Evolutionary conservation across 2,113 vertebrate species (phyloP).

Genomic region (Pithys albifrons): DNA sequence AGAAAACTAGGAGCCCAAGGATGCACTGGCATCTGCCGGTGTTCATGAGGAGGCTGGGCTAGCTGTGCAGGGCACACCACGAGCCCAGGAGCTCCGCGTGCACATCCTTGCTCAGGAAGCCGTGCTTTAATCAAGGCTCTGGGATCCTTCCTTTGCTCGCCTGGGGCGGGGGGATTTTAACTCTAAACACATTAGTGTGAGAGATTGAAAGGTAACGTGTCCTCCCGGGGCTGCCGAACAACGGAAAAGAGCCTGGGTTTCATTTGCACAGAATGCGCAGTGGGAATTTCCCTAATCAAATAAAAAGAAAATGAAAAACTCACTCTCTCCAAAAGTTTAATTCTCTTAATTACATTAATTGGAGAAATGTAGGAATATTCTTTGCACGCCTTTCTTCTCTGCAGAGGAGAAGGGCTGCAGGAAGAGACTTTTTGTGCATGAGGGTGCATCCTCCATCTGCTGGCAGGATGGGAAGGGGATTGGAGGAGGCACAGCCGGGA

Average conservation of each 20-base stretch:
- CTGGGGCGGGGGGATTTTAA: conserved; percentile 68
- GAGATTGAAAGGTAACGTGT: conserved; percentile 77
- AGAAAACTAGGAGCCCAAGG: not conserved
- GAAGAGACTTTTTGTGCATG: not conserved
- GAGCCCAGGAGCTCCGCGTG: conserved; percentile 14
- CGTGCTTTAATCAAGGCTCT: conserved; percentile 76
- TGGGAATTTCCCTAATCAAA: conserved; percentile 83
- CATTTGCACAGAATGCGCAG: conserved; percentile 73
- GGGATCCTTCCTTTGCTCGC: conserved; percentile 74
- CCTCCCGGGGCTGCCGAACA: conserved; percentile 72
- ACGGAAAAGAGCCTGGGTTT: conserved; percentile 77
- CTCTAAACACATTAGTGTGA: conserved; percentile 77
- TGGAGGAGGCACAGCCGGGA: not conserved
- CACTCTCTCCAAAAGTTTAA: conserved; percentile 75
- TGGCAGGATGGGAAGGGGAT: not conserved
- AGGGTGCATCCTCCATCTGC: fast-evolving
- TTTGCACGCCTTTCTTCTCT: not conserved
- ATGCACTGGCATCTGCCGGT: not conserved
- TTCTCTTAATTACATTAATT: conserved; percentile 84
- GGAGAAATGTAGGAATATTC: conserved; percentile 68
- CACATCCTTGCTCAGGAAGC: conserved; percentile 62
- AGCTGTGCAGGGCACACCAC: not conserved
- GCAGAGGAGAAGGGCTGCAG: not conserved
- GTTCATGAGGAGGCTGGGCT: fast-evolving
- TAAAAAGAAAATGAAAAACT: conserved; percentile 82